Base-by-base conservation (phyloP, 2,113 vertebrate species). In the Coptodon rendalli region DNA sequence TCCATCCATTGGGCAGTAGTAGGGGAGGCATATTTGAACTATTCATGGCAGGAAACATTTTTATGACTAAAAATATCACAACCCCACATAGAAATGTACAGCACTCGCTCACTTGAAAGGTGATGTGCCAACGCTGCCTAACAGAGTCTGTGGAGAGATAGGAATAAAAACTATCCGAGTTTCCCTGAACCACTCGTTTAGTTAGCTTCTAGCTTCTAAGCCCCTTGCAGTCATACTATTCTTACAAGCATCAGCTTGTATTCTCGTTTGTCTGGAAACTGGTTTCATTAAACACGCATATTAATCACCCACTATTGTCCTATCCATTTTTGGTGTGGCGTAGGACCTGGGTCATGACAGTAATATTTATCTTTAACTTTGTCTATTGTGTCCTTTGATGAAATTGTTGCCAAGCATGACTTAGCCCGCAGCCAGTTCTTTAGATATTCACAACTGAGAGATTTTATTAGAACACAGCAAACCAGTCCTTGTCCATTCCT, bases 391-490 rank as follows among this genome's bases (percentile, higher is more conserved):
- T 36, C 17, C 59, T 63, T n/a, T 63, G 59, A 63, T 63, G 17
- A 63, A 36, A 63, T 36, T 36, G 31, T 36, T 63, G 31, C 59
- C 0, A 17, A 63, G 31, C 9, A 63, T 63, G 59, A 63, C 59
- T 36, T 63, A 1, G 59, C 31, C 59, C 9, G 17, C 31, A 63
- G 59, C 31, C 59, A 63, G 59, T 63, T 63, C 59, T 63, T 63
- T 36, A 36, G 59, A 63, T 11, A 63, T 63, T 63, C 0, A 63
- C 59, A 63, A 63, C 59, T 31, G 56, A 63, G 59, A 63, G 31
- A 63, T 63, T 36, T 36, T 63, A 63, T n/a, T 63, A 36, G 59
- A 63, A 63, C 16, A 63, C 17, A 63, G 59, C 31, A 63, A 63
- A 63, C 6, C 31, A 36, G 59, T 63, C 31, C 59, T 63, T 63